Percentiles rank a stretch among this genome's conserved stretches.
Evolutionary conservation across 2,797 vertebrate genomes (phyloP).

Genomic region (Rhinophrynus dorsalis): DNA sequence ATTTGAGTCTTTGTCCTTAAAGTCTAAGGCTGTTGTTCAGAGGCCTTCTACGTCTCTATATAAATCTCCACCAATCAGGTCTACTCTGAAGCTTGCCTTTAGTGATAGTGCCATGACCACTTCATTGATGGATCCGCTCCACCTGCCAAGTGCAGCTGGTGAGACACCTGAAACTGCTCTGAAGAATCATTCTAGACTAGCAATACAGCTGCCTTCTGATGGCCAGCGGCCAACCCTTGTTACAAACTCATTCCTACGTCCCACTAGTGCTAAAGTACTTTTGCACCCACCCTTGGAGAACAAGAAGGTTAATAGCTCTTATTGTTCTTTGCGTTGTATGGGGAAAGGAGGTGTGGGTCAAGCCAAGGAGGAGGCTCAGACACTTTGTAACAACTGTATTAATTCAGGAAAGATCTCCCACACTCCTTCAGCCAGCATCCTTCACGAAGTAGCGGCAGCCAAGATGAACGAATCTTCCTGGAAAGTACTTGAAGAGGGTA

Average conservation of each 20-base stretch:
- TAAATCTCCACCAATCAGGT: conserved; percentile 29
- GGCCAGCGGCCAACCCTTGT: conserved; percentile 63
- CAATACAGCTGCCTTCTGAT: conserved; percentile 64
- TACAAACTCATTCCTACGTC: conserved; percentile 60
- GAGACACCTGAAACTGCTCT: conserved; percentile 53
- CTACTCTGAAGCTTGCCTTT: conserved; percentile 52
- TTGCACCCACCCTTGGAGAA: conserved; percentile 60
- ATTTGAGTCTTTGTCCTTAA: conserved; percentile 58
- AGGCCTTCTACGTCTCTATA: conserved; percentile 52
- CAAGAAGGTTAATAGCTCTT: conserved; percentile 58
- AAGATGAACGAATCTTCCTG: conserved; percentile 46
- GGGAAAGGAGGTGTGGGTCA: conserved; percentile 50
- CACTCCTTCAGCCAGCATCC: conserved; percentile 20
- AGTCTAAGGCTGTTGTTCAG: conserved; percentile 56
- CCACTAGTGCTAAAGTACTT: conserved; percentile 81
- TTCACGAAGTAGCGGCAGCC: conserved; percentile 27
- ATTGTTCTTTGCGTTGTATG: conserved; percentile 43
- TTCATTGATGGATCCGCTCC: conserved; percentile 63
- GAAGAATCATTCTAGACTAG: conserved; percentile 53
- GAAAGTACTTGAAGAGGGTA: not conserved
- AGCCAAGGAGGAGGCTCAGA: not conserved
- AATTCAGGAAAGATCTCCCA: not conserved
- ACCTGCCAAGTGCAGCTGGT: conserved; percentile 52
- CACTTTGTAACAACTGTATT: conserved; percentile 39
- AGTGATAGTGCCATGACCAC: conserved; percentile 66